Percentiles rank a stretch among this genome's conserved stretches.
Conservation (phyloP, 53 echinoderm and acorn worm species). For the Paracentrotus lividus region DNA sequence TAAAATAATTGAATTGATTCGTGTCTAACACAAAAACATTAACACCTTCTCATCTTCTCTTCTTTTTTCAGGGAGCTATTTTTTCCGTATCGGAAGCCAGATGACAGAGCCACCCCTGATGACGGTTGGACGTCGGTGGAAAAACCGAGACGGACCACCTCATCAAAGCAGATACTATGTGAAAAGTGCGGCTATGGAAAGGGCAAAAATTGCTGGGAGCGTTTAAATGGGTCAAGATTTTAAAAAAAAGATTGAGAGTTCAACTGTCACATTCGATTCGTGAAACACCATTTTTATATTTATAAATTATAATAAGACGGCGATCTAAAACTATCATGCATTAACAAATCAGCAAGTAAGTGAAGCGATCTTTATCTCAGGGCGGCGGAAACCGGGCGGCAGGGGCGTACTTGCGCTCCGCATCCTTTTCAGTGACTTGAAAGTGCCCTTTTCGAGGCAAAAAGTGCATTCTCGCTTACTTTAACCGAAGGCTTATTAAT, state of each 20-base stretch:
- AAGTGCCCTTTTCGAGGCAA: too few relatives aligned
- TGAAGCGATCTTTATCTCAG: too few relatives aligned
- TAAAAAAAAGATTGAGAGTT: not conserved
- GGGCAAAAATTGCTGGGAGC: not conserved
- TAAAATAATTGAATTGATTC: too few relatives aligned
- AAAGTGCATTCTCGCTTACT: too few relatives aligned
- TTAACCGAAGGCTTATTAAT: too few relatives aligned
- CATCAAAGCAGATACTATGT: not conserved
- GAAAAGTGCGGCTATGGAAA: not conserved
- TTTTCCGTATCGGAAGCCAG: not conserved
- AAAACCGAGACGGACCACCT: not conserved
- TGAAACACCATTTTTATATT: not conserved
- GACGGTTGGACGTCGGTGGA: slow-evolving; percentile 2
- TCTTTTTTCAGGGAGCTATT: not conserved
- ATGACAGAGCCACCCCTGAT: not conserved
- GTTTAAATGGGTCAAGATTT: not conserved
- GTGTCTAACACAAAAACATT: not conserved
- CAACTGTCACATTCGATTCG: not conserved
- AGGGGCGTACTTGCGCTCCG: too few relatives aligned
- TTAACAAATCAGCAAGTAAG: too few relatives aligned
- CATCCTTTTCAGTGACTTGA: too few relatives aligned
- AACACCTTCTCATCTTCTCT: not conserved
- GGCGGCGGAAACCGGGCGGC: too few relatives aligned
- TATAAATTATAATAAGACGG: too few relatives aligned
- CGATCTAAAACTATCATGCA: too few relatives aligned